phyloP scores from a whole-genome alignment of 2,888 invertebrate species.

The Catocala nupta region DNA sequence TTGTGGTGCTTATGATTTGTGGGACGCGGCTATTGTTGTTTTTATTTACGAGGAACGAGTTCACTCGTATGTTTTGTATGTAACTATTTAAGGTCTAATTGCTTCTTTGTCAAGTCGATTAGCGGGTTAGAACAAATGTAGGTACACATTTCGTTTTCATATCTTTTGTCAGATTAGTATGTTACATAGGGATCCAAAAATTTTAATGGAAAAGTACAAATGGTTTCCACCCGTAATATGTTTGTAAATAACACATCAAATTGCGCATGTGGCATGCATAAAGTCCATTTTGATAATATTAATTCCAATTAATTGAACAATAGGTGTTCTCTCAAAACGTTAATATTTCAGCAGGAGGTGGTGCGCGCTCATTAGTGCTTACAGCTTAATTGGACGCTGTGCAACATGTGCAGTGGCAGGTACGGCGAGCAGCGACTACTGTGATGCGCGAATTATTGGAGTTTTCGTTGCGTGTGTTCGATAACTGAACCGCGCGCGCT shows the following conservation, averaged over 20 bases:
- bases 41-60: neutral
- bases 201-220: too few species aligned
- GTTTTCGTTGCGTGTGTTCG: constrained; percentile 42
- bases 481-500: constrained; percentile 13
- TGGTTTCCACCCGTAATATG: too few species aligned
- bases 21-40: constrained; percentile 16
- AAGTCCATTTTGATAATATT: constrained; percentile 19
- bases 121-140: too few species aligned
- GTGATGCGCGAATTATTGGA: constrained; percentile 36
- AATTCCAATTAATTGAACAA: constrained; percentile 35
- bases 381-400: constrained; percentile 42
- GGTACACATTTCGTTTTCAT: too few species aligned
- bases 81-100: too few species aligned
- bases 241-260: too few species aligned
- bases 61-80: constrained; percentile 1
- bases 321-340: constrained; percentile 23
- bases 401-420: constrained; percentile 26
- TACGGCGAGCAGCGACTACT: constrained; percentile 12
- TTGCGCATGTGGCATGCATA: too few species aligned
- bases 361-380: constrained; percentile 40
- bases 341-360: constrained; percentile 27
- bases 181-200: too few species aligned
- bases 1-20: constrained; percentile 37
- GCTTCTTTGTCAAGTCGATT: too few species aligned
- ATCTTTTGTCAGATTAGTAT: too few species aligned